Percentiles rank a stretch among this genome's conserved stretches.
phyloP scores from a whole-genome alignment of 1,140 invertebrate species.

The Scaptomyza pallida region DNA sequence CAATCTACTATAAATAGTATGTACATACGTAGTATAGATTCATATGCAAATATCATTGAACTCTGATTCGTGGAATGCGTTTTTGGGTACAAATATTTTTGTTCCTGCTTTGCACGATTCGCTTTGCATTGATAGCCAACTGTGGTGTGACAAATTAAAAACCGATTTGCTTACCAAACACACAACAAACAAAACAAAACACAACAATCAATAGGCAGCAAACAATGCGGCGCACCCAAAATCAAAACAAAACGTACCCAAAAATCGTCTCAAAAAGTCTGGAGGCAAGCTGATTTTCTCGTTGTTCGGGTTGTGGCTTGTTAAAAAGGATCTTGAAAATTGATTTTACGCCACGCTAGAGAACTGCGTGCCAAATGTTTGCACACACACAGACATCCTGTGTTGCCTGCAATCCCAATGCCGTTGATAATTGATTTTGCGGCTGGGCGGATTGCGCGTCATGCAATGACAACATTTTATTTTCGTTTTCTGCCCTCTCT shows the following conservation, averaged over 20 bases:
- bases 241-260: conserved; percentile 58
- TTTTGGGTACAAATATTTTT: too few relatives aligned
- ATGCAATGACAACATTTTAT: conserved; percentile 31
- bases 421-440: conserved; percentile 84
- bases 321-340: conserved; percentile 65
- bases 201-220: conserved; percentile 9
- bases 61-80: conserved; percentile 71
- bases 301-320: conserved; percentile 50
- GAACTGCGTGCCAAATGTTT: conserved; percentile 60
- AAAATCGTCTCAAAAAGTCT: conserved; percentile 28
- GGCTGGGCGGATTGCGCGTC: conserved; percentile 62
- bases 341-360: conserved; percentile 73
- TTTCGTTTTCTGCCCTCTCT: conserved; percentile 9
- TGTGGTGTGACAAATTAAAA: conserved; percentile 75
- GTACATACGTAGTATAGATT: not conserved
- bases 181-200: conserved; percentile 44
- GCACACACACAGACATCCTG: conserved; percentile 60
- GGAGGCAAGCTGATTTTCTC: conserved; percentile 42
- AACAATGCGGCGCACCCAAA: conserved; percentile 60
- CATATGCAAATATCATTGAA: conserved; percentile 71
- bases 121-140: conserved; percentile 47
- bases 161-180: conserved; percentile 63
- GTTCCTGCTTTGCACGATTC: conserved; percentile 45
- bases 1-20: not conserved
- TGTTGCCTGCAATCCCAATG: conserved; percentile 32